Base-by-base conservation (phyloP, 2,113 vertebrate species). In the Nibea albiflora region DNA sequence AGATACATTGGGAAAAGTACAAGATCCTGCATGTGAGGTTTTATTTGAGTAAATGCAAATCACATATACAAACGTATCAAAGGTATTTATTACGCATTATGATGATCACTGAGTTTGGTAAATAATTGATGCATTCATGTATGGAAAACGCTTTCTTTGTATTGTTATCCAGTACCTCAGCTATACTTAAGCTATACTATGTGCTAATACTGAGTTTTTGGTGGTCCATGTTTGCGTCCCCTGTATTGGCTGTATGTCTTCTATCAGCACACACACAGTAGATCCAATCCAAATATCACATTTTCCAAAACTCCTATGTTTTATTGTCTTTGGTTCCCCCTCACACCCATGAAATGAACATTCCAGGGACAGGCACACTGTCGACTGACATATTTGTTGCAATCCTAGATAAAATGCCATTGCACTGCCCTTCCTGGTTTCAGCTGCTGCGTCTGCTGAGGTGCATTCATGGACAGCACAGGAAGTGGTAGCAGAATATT, bases 401-500 rank as follows among this genome's bases (percentile, higher is more conserved):
- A 46, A 46, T 19, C 44, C n/a, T 22, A n/a, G 20, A 80, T 80
- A 31, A 80, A 84, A 86, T 72, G 31, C 80, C 68, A 63, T 4
- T 53, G 0, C 20, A 16, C 24, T 60, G 26, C 22, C 61, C 47
- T 53, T 64, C 65, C 57, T 61, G 31, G 35, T 70, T 75, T 64
- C 69, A 78, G 57, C 73, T 64, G 72, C 58, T 67, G 61, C 50
- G 62, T 65, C 44, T 60, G 50, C 83, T 63, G 80, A 73, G 73
- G 75, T 63, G 52, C 70, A 64, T 52, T 68, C 52, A 78, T 17
- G 71, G 44, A 81, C 63, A 85, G 66, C 65, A 78, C 47, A 57
- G 84, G 86, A 88, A 71, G 82, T 74, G 72, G 44, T 22, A 31
- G 56, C 76, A 28, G 70, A 81, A 81, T 81, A 85, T 69, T 85